Conservation (phyloP, 2,113 vertebrate species). For the Poecile atricapillus region DNA sequence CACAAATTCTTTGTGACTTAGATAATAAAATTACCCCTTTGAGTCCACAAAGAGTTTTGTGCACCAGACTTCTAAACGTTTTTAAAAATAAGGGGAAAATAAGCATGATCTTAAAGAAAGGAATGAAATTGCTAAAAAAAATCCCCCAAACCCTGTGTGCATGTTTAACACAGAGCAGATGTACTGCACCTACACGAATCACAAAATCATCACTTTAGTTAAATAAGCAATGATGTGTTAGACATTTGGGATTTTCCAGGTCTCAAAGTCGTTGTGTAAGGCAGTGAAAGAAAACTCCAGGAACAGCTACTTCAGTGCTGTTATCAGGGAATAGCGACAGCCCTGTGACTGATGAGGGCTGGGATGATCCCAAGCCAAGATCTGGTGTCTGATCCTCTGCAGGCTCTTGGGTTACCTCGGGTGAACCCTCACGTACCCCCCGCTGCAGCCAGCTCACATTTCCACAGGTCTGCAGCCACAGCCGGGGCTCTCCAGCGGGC, state of each 20-base stretch:
- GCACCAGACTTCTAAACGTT: not conserved
- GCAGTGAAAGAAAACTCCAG: not conserved
- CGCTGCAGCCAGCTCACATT: not conserved
- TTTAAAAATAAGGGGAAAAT: accelerated
- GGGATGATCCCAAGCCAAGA: not conserved
- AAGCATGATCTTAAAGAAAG: not conserved
- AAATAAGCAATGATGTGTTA: accelerated
- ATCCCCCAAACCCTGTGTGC: accelerated
- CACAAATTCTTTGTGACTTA: not conserved
- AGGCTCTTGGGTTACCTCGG: not conserved
- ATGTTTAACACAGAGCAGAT: not conserved
- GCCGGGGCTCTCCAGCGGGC: too few species aligned
- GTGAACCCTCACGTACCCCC: not conserved
- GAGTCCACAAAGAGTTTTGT: not conserved
- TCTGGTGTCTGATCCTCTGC: not conserved
- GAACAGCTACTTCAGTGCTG: accelerated
- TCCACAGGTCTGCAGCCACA: accelerated
- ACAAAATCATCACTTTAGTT: not conserved
- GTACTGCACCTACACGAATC: accelerated
- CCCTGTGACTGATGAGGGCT: accelerated
- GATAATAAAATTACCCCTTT: not conserved
- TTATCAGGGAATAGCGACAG: accelerated
- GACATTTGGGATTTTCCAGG: not conserved
- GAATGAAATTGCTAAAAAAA: not conserved
- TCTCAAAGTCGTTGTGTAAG: not conserved